These are phyloP conservation scores for Trypoxylon attenuatum DNA, from an alignment of 2,888 invertebrate genomes.

Conservation along the genomic window DNA sequence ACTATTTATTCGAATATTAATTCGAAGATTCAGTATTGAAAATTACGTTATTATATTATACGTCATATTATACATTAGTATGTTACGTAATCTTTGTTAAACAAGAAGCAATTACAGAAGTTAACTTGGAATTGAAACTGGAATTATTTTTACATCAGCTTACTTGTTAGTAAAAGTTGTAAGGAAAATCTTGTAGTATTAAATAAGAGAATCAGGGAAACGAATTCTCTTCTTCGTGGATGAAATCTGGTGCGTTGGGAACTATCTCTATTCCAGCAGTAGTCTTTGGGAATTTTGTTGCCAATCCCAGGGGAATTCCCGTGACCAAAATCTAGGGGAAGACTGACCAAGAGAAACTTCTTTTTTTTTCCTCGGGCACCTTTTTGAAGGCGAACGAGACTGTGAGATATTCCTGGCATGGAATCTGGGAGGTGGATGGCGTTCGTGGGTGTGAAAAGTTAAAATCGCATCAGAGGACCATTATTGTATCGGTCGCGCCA, in stretches of 20 bases:
- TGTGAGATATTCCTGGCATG: conserved; percentile 50
- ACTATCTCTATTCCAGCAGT: conserved; percentile 23
- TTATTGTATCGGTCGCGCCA: conserved; percentile 65
- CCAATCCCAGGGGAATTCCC: conserved; percentile 46
- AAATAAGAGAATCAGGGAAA: no score
- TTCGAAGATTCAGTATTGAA: no score
- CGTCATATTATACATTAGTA: no score
- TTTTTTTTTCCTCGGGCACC: conserved; percentile 7
- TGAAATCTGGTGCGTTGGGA: conserved; percentile 14
- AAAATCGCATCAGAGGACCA: conserved; percentile 64
- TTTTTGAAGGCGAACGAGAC: conserved; percentile 12
- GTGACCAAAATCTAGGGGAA: conserved; percentile 43
- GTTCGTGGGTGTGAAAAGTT: conserved; percentile 60
- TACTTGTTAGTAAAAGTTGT: no score
- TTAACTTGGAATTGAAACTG: no score
- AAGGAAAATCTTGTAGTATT: no score
- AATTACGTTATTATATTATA: no score
- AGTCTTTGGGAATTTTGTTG: conserved; percentile 48
- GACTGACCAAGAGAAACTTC: conserved; percentile 34
- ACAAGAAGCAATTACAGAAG: no score
- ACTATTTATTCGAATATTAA: no score
- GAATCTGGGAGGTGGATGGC: conserved; percentile 51
- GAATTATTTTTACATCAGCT: no score
- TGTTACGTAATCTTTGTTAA: no score
- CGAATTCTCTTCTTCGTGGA: no score